Evolutionary conservation across 2,888 invertebrate genomes (phyloP).

Genomic region (Ceriagrion tenellum): DNA sequence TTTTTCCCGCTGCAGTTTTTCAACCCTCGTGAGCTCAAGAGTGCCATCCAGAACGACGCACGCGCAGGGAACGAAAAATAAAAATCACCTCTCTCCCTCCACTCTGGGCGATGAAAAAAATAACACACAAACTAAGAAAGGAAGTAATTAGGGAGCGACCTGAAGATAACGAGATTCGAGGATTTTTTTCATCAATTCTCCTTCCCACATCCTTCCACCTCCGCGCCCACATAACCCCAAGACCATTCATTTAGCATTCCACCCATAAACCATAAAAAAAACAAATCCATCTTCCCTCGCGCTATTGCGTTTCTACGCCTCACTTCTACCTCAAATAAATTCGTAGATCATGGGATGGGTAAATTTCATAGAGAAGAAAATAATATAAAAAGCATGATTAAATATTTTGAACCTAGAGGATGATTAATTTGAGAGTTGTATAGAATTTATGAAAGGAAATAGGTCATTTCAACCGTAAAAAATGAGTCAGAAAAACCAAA

Average conservation of each 20-base stretch:
- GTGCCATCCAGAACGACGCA: slow-evolving; percentile 30
- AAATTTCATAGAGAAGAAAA: too few species aligned
- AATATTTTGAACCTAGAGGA: too few species aligned
- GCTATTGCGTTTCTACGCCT: background rate
- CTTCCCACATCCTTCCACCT: background rate
- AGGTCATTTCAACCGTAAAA: too few species aligned
- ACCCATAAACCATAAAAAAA: background rate
- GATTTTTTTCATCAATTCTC: background rate
- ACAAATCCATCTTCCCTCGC: background rate
- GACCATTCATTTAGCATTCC: background rate
- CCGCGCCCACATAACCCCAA: background rate
- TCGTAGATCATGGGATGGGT: background rate
- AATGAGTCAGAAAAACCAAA: too few species aligned
- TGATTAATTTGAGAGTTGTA: too few species aligned
- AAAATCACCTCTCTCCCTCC: slow-evolving; percentile 31
- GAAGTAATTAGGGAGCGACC: slow-evolving; percentile 48
- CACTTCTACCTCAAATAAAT: background rate
- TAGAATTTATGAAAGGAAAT: too few species aligned
- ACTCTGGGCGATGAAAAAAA: background rate
- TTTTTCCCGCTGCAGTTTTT: slow-evolving; percentile 23
- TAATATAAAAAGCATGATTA: too few species aligned
- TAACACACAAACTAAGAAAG: background rate
- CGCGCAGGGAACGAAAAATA: background rate
- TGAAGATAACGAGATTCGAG: slow-evolving; percentile 57
- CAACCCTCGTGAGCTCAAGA: slow-evolving; percentile 30